Evolutionary conservation across 2,797 vertebrate genomes (phyloP).

Genomic region (Melanogrammus aeglefinus): DNA sequence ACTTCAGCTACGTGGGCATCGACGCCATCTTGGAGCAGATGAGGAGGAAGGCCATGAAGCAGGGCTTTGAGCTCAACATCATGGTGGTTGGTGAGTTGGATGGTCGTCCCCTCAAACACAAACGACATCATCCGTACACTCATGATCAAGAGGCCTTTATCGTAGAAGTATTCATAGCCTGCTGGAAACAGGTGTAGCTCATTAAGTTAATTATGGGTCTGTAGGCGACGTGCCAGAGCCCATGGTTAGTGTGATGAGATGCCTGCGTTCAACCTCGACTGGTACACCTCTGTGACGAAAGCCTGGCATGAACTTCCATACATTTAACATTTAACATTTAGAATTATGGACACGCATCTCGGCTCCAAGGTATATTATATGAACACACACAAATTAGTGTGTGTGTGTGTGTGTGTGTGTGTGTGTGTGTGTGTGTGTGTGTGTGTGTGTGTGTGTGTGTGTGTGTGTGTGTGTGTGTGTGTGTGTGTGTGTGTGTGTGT

Average conservation of each 20-base stretch:
- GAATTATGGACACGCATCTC: neutral
- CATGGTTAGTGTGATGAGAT: neutral
- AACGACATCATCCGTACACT: too few relatives aligned
- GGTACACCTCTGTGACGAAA: too few relatives aligned
- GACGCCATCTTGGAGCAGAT: conserved; percentile 93
- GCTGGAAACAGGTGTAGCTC: neutral
- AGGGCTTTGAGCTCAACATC: conserved; percentile 88
- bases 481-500: conserved; percentile 9
- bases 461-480: too few relatives aligned
- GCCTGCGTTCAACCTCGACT: neutral
- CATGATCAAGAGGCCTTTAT: too few relatives aligned
- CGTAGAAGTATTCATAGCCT: too few relatives aligned
- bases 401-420: conserved; percentile 9
- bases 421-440: conserved; percentile 10
- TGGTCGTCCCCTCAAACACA: neutral
- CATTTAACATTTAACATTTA: neutral
- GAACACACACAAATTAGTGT: too few relatives aligned
- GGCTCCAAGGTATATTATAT: too few relatives aligned
- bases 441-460: neutral
- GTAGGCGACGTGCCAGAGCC: neutral
- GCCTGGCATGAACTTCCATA: too few relatives aligned
- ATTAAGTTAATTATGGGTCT: neutral
- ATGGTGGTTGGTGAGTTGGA: conserved; percentile 84
- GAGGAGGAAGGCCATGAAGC: conserved; percentile 87
- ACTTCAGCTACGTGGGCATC: conserved; percentile 88